Evolutionary conservation across 2,888 invertebrate species (phyloP).

Genomic region (Euclidia mi): DNA sequence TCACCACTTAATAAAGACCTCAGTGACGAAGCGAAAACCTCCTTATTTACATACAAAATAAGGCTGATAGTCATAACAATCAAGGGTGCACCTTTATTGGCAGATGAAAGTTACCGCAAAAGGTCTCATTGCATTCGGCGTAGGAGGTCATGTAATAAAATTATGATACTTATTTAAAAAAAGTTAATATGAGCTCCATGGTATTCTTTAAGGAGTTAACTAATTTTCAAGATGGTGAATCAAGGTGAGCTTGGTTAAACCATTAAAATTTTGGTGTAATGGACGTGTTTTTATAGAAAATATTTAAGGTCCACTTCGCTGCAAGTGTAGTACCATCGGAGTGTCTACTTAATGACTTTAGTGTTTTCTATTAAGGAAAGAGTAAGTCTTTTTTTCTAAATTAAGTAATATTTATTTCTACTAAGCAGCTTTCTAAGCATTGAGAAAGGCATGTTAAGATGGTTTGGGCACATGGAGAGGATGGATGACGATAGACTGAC

Average conservation of each 20-base stretch:
- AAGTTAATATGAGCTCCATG: constrained; percentile 42
- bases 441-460: too few species aligned
- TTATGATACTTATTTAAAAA: constrained; percentile 38
- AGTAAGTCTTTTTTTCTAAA: too few species aligned
- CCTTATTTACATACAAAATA: constrained; percentile 33
- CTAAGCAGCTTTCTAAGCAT: too few species aligned
- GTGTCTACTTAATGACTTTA: too few species aligned
- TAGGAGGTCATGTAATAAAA: constrained; percentile 61
- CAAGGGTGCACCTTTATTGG: constrained; percentile 19
- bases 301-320: too few species aligned
- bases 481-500: too few species aligned
- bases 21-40: constrained; percentile 20
- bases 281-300: constrained; percentile 22
- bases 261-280: constrained; percentile 24
- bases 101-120: constrained; percentile 43
- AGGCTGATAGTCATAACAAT: constrained; percentile 26
- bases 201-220: constrained; percentile 55
- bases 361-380: too few species aligned
- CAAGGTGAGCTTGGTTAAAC: constrained; percentile 58
- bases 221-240: constrained; percentile 54
- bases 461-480: too few species aligned
- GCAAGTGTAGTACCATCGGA: too few species aligned
- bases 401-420: too few species aligned
- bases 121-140: constrained; percentile 55
- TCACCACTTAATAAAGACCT: constrained; percentile 59